These are phyloP conservation scores for Drosophila nasuta DNA, from an alignment of 1,140 invertebrate species.

Conservation along the genomic window DNA sequence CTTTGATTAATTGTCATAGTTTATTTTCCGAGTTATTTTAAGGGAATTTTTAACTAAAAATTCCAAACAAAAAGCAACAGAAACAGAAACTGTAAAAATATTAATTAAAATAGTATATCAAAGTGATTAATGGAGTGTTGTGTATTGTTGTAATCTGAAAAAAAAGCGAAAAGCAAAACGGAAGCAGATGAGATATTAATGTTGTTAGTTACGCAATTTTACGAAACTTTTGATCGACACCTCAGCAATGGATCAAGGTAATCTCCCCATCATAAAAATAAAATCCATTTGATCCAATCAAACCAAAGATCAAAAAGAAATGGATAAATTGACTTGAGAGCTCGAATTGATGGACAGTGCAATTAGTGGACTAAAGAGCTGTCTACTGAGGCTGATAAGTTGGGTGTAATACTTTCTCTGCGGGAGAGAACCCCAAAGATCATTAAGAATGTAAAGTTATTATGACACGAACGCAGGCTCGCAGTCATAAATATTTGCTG, in stretches of 20 bases:
- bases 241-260: slow-evolving; percentile 11
- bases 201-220: slow-evolving; percentile 2
- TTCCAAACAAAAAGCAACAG: not conserved
- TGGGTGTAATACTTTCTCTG: not conserved
- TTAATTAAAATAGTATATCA: slow-evolving; percentile 17
- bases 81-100: slow-evolving; percentile 10
- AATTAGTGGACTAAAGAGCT: slow-evolving; percentile 14
- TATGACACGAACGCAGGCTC: slow-evolving; percentile 15
- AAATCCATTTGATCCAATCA: slow-evolving; percentile 4
- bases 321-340: slow-evolving; percentile 5
- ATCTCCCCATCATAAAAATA: not conserved
- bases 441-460: slow-evolving; percentile 25
- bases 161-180: not conserved
- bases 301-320: slow-evolving; percentile 12
- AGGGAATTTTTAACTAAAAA: slow-evolving; percentile 34
- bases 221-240: slow-evolving; percentile 33
- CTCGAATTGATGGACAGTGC: slow-evolving; percentile 10
- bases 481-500: slow-evolving; percentile 24
- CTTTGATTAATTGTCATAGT: slow-evolving; percentile 51
- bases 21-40: slow-evolving; percentile 35
- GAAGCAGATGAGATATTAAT: slow-evolving; percentile 12
- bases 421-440: not conserved
- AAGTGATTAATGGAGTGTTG: slow-evolving; percentile 28
- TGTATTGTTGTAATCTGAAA: not conserved
- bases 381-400: not conserved